Percentiles rank a stretch among this genome's conserved stretches.
Evolutionary conservation across 2,888 invertebrate genomes (phyloP).

Genomic region (Noctua pronuba): DNA sequence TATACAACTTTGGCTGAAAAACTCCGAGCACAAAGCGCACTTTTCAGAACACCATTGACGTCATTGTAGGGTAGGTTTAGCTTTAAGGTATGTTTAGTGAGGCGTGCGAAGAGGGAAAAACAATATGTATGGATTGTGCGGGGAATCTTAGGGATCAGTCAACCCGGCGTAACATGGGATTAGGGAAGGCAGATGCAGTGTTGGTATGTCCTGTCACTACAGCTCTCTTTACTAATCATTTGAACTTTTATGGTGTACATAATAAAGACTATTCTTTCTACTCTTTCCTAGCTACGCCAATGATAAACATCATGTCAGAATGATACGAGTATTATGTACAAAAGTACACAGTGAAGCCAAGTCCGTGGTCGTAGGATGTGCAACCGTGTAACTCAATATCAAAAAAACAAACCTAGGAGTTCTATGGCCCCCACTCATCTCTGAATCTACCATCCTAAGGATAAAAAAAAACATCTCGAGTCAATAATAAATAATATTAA

Average conservation of each 20-base stretch:
- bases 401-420: constrained; percentile 92
- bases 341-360: constrained; percentile 68
- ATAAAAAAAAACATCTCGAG: constrained; percentile 82
- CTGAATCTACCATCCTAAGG: constrained; percentile 92
- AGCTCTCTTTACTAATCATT: neutral
- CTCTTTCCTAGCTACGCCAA: constrained; percentile 66
- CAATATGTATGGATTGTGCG: neutral
- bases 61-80: neutral
- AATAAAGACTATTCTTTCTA: neutral
- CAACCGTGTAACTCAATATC: constrained; percentile 87
- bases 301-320: constrained; percentile 68
- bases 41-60: neutral
- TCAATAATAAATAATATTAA: constrained; percentile 69
- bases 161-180: neutral
- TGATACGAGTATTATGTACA: constrained; percentile 71
- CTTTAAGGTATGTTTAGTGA: neutral
- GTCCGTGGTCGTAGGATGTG: constrained; percentile 76
- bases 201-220: neutral
- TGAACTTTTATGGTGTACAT: neutral
- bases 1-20: neutral
- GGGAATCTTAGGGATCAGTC: neutral
- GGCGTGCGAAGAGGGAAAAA: neutral
- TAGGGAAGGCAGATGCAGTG: neutral
- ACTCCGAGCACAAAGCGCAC: neutral
- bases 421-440: constrained; percentile 92